Percentiles rank a stretch among this genome's conserved stretches.
Evolutionary conservation across 2,113 vertebrate genomes (phyloP).

Genomic region (Tautogolabrus adspersus): DNA sequence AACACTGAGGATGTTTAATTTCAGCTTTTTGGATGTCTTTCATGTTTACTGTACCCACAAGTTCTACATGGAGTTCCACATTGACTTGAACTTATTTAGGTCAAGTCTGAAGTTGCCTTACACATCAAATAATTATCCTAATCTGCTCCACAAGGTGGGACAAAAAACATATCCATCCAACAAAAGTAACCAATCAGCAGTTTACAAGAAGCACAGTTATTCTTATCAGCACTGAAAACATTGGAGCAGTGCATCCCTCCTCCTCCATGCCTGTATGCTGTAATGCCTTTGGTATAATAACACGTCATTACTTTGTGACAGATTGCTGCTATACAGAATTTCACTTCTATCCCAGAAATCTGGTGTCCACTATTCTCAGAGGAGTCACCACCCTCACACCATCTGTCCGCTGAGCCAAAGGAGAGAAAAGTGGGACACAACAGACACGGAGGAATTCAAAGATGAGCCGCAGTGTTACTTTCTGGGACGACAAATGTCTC

Average conservation of each 20-base stretch:
- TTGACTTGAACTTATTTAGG: no score
- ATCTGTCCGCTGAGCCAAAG: constrained; percentile 52
- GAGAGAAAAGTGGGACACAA: constrained; percentile 48
- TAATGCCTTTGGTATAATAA: neutral
- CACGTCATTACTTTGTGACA: constrained; percentile 9
- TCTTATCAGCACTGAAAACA: neutral
- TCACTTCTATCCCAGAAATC: constrained; percentile 49
- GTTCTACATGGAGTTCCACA: no score
- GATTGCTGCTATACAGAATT: constrained; percentile 27
- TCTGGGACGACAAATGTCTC: neutral
- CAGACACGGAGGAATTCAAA: neutral
- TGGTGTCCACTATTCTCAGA: constrained; percentile 37
- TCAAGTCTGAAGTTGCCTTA: no score
- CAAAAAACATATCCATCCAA: no score
- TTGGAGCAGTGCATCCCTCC: neutral
- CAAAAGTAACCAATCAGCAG: neutral
- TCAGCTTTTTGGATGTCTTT: neutral
- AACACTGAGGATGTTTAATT: neutral
- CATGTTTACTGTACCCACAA: no score
- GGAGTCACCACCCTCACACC: constrained; percentile 51
- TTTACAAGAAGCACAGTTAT: neutral
- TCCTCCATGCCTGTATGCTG: neutral
- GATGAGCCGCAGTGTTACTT: neutral
- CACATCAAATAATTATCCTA: no score
- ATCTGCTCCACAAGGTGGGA: no score